A percentile compares a stretch with the other conserved stretches of the same genome.
phyloP scores from a whole-genome alignment of 2,888 invertebrate genomes.

The Cynaeus angustus region DNA sequence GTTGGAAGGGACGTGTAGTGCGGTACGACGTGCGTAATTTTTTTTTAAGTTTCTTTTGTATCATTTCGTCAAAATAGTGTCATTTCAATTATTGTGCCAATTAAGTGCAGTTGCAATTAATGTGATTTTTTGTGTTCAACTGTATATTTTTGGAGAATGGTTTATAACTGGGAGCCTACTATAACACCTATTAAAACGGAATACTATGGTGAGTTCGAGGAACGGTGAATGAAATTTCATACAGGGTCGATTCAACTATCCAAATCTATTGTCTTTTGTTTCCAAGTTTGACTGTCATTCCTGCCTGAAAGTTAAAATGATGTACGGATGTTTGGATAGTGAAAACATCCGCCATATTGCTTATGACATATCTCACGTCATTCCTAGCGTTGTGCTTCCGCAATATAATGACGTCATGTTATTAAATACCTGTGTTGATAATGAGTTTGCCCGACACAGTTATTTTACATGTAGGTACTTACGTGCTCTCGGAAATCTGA shows the following conservation, averaged over 20 bases:
- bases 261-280: slow-evolving; percentile 11
- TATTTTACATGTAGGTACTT: slow-evolving; percentile 6
- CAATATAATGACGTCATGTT: slow-evolving; percentile 64
- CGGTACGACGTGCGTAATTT: slow-evolving; percentile 61
- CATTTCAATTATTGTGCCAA: slow-evolving; percentile 19
- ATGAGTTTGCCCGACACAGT: slow-evolving; percentile 57
- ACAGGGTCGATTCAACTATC: neutral
- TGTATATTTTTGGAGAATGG: slow-evolving; percentile 4
- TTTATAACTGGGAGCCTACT: slow-evolving; percentile 16
- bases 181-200: neutral
- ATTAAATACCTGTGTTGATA: slow-evolving; percentile 67
- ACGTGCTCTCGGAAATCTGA: no score
- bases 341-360: slow-evolving; percentile 71
- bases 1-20: slow-evolving; percentile 66
- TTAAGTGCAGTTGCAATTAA: slow-evolving; percentile 31
- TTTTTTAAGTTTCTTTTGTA: slow-evolving; percentile 69
- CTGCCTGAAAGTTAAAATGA: slow-evolving; percentile 13
- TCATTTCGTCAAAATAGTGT: slow-evolving; percentile 58
- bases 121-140: slow-evolving; percentile 7
- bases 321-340: slow-evolving; percentile 64
- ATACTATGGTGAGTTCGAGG: slow-evolving; percentile 29
- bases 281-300: slow-evolving; percentile 18
- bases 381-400: slow-evolving; percentile 64
- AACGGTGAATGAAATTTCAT: neutral
- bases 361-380: slow-evolving; percentile 71